Percentiles rank a stretch among this genome's conserved stretches.
Evolutionary conservation across 2,797 vertebrate species (phyloP).

Genomic region (Tauraco hartlaubi): DNA sequence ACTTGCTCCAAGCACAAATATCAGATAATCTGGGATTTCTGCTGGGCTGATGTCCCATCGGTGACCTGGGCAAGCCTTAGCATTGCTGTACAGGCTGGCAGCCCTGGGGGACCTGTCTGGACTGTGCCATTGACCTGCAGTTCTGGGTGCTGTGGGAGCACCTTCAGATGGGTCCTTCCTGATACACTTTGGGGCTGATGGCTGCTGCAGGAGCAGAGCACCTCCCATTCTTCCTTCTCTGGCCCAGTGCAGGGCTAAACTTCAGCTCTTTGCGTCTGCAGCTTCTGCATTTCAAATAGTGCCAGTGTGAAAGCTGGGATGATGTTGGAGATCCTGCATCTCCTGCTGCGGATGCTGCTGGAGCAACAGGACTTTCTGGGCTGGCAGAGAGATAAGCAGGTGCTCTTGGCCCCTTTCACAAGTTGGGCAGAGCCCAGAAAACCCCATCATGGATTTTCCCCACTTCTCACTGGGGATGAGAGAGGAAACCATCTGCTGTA

Average conservation of each 20-base stretch:
- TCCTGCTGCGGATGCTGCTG: not conserved
- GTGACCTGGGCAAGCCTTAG: not conserved
- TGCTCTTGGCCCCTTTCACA: not conserved
- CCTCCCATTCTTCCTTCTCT: not conserved
- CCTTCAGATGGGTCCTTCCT: not conserved
- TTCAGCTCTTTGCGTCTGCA: not conserved
- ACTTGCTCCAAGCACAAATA: not conserved
- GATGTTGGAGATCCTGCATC: not conserved
- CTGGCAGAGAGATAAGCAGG: not conserved
- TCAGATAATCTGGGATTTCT: not conserved
- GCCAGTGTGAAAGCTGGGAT: not conserved
- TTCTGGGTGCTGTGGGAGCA: not conserved
- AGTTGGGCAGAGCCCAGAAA: not conserved
- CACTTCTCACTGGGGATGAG: not conserved
- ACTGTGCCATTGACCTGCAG: not conserved
- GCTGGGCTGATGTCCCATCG: not conserved
- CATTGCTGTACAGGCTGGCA: not conserved
- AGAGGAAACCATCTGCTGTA: not conserved
- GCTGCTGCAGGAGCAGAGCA: not conserved
- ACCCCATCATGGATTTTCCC: accelerated
- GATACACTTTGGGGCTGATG: not conserved
- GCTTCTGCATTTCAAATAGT: not conserved
- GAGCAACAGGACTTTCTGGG: not conserved
- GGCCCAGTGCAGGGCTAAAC: not conserved
- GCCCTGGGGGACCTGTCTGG: not conserved